Percentiles rank a stretch among this genome's conserved stretches.
Evolutionary conservation across 2,113 vertebrate genomes (phyloP).

Genomic region (Pandion haliaetus): DNA sequence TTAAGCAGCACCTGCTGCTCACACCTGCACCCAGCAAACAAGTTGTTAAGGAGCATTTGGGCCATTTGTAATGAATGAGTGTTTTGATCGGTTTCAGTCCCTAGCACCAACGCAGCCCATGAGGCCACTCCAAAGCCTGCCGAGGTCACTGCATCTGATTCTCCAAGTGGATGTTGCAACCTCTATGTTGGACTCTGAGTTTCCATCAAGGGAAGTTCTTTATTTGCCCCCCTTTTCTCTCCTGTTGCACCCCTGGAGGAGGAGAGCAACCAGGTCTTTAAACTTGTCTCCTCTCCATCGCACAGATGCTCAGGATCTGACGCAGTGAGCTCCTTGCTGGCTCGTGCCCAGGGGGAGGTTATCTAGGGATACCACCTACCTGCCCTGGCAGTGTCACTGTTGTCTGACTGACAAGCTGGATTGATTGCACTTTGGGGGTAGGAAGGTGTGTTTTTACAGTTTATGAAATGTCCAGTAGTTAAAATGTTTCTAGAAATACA

Average conservation of each 20-base stretch:
- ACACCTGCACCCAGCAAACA: neutral
- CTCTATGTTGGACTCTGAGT: neutral
- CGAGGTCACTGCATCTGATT: neutral
- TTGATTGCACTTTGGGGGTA: neutral
- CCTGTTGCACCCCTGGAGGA: neutral
- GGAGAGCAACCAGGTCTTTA: neutral
- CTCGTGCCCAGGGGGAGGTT: fast-evolving
- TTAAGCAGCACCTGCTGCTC: neutral
- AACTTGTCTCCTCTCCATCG: neutral
- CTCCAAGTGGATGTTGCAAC: neutral
- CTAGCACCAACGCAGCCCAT: neutral
- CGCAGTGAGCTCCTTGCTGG: neutral
- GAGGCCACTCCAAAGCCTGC: neutral
- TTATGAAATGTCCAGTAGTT: conserved; percentile 15
- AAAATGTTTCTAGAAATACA: conserved; percentile 44
- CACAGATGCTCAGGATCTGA: neutral
- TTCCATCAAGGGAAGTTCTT: neutral
- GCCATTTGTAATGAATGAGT: neutral
- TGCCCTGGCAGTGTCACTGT: neutral
- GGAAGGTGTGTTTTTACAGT: conserved; percentile 36
- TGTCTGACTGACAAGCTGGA: neutral
- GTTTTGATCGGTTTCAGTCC: neutral
- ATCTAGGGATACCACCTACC: neutral
- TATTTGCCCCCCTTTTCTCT: neutral
- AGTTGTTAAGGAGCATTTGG: neutral